Base-by-base conservation (phyloP, 2,113 vertebrate species). In the Gasterosteus aculeatus region DNA sequence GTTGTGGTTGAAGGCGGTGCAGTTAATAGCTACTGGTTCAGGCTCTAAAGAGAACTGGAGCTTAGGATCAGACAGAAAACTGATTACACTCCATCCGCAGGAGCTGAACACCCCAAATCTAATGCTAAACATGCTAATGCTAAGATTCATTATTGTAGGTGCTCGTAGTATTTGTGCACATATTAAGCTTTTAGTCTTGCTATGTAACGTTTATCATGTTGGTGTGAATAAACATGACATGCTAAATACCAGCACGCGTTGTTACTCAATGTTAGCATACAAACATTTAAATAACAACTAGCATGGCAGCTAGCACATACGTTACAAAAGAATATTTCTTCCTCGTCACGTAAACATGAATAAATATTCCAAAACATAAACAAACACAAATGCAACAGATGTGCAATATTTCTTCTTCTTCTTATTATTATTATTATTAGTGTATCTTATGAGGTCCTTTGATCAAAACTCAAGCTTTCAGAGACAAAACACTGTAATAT, bases 1-100 rank as follows among this genome's bases (percentile, higher is more conserved):
- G 0, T 99, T 99, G 93, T 99, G 98, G 76, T 99, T 99, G 90
- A 99, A 99, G 31, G 97, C 96, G 0, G 96, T 97, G 91, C 97
- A 99, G 92, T 98, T 99, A 74, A 98, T 89, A 54, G 98, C 97
- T 41, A 98, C 96, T 9, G 98, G 96, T 22, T 95, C 96, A 0
- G 98, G 97, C 72, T 98, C 97, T 83, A 99, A 77, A 9, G 95
- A 96, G 89, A 99, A 99, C 92, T 97, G 96, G 72, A 98, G 94
- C 97, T 99, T 83, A 59, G 33, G 69, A 75, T 88, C 42, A 78
- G 11, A 71, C 7, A 69, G 19, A 51, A 49, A 5, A 41, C 6
- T 19, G 14, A 64, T 64, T 46, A 71, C 18, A 10, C 16, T 2
- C 46, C 56, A 47, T 8, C 5, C 2, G 49, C 41, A 33, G 26